Evolutionary conservation across 2,888 invertebrate species (phyloP), one percentile per base, ranked within the genome.

Genomic region (Tillus elongatus): DNA sequence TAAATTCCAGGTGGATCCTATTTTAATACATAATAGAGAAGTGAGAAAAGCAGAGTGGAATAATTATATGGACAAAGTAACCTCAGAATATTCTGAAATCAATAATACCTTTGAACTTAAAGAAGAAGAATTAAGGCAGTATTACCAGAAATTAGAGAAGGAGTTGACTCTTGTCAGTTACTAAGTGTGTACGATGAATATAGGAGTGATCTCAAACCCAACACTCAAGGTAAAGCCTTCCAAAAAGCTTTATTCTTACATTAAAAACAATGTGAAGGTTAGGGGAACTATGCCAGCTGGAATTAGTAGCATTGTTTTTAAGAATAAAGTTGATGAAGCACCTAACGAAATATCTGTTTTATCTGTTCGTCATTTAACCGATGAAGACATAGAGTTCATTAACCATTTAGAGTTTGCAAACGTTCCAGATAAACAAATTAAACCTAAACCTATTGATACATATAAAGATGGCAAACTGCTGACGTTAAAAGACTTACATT

Each of bases 21-120:
- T n/a, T n/a, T n/a, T n/a, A n/a, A n/a, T n/a, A n/a, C n/a, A n/a
- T n/a, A n/a, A n/a, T n/a, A n/a, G n/a, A n/a, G n/a, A n/a, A n/a
- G n/a, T n/a, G n/a, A n/a, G n/a, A n/a, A 72, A 73, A 56, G 53
- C 60, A 36, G 78, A 82, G 63, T 85, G 82, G 80, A 73, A 80
- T 53, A 71, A 73, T 45, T 86, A 88, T 57, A 77, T 85, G 63
- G 79, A 79, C 71, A 80, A 83, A 63, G 79, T 88, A 68, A 79
- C 80, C 54, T 74, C 77, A 48, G 81, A 79, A 54, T 86, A 83
- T 61, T 69, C 75, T 48, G 74, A 80, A 59, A 79, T 88, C 47
- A 84, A 88, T 55, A 75, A 76, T 58, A 77, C 80, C 27, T 86
- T 84, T 68, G 76, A 79, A 57, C 77, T 80, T 54, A 85, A 86